Conservation (phyloP, 2,797 vertebrate genomes). For the Bradypodion ventrale region DNA sequence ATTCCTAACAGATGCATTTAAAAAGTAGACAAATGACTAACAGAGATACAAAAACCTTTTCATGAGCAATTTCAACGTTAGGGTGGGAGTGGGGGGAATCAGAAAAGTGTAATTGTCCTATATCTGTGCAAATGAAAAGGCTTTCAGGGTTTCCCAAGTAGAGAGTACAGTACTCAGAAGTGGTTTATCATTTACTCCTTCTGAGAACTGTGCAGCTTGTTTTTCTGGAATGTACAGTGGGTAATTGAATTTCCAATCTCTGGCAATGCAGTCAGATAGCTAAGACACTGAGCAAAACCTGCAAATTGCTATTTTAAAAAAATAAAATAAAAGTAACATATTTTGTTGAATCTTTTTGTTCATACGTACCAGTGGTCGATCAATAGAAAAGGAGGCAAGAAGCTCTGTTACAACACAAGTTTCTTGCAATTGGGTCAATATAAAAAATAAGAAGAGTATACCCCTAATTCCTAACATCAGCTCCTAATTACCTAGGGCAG, state of each 20-base stretch:
- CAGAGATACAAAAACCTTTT: not conserved
- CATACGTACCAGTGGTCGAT: not conserved
- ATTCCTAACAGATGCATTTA: not conserved
- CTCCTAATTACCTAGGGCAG: no score
- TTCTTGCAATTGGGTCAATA: not conserved
- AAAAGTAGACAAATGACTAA: not conserved
- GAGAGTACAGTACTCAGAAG: no score
- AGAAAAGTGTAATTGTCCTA: not conserved
- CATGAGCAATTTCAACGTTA: not conserved
- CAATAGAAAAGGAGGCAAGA: not conserved
- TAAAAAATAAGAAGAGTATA: not conserved
- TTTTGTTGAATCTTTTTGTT: not conserved
- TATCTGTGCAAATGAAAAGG: not conserved
- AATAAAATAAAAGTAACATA: not conserved
- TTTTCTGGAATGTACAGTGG: no score
- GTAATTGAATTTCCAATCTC: no score
- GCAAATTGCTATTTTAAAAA: not conserved
- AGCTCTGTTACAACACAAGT: not conserved
- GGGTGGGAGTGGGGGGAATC: not conserved
- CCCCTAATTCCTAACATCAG: not conserved
- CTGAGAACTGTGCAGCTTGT: no score
- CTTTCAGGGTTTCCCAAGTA: no score
- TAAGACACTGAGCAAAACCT: no score
- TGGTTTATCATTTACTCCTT: no score
- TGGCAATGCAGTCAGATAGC: no score